Conservation (phyloP, 2,888 invertebrate genomes). For the Tipula vernalis region DNA sequence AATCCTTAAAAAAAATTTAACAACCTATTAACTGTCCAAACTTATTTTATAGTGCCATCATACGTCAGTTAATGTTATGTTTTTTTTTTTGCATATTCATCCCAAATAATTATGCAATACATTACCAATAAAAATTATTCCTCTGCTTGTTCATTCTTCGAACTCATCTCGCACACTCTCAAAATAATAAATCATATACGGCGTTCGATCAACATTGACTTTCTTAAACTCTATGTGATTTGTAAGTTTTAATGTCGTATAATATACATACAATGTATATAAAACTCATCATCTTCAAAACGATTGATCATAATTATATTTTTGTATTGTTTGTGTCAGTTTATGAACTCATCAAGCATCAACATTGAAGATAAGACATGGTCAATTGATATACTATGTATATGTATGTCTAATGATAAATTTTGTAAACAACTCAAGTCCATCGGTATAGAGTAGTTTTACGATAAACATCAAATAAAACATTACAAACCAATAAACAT, state of each 20-base stretch:
- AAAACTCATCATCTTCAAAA: neutral
- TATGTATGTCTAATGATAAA: neutral
- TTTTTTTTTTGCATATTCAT: neutral
- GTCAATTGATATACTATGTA: slow-evolving; percentile 4
- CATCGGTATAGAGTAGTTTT: neutral
- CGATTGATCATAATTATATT: neutral
- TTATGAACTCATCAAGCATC: neutral
- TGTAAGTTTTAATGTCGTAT: neutral
- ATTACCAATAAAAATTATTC: neutral
- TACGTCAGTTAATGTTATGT: neutral
- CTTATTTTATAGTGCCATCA: neutral
- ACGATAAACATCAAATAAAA: neutral
- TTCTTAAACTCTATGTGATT: neutral
- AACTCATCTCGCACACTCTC: neutral
- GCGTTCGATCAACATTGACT: neutral
- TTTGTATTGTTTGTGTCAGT: neutral
- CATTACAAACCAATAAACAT: neutral
- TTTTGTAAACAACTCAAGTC: slow-evolving; percentile 4
- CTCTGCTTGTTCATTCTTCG: neutral
- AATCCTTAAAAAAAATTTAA: neutral
- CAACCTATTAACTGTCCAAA: neutral
- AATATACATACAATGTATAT: neutral
- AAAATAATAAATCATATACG: neutral
- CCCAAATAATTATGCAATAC: neutral
- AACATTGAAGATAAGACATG: neutral